Evolutionary conservation across 1,140 invertebrate genomes (phyloP), one percentile per base, ranked within the genome.

Genomic region (Lordiphosa collinella): DNA sequence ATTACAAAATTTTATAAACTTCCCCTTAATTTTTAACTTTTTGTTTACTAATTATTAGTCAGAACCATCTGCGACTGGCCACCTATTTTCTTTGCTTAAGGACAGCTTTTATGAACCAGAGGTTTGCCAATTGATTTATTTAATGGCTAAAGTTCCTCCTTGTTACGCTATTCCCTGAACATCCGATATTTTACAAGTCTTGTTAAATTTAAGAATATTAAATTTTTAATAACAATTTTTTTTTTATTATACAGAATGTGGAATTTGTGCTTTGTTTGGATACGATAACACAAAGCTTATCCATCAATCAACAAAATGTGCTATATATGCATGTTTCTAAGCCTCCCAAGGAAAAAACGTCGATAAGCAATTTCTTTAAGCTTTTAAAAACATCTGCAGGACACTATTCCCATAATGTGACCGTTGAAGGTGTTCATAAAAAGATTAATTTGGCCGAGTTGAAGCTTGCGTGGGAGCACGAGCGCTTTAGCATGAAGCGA

Each of bases 371-470:
- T 31, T 95, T 97, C 86, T 93, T 93, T 43, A 92, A 95, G 88
- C 91, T 93, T 66, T 85, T 94, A 11, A 93, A 93, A 85, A 75
- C 89, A 14, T 90, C 92, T 0, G 90, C 92, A 4, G 85, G 89
- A 0, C 66, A 84, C 4, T 80, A 89, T 60, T 25, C 41, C 0
- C 71, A 88, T 8, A 89, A 91, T 12, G 75, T 94, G 0, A 92
- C 91, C 3, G 91, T 97, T 16, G 93, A 96, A 71, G 92, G 96
- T 44, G 91, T 97, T 9, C 97, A 99, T 80, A 99, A 99, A 89
- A 99, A 99, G 91, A 99, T 99, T 64, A 98, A 99, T 91, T 90
- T 99, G n/a, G 96, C 96, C 1, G 96, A 99, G 47, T 96, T 97
- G 52, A 91, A 93, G 50, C 89, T 99, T 25, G 95, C 96, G 0